These are phyloP conservation scores for Alosa sapidissima DNA, from an alignment of 2,797 vertebrate species.

Conservation along the genomic window DNA sequence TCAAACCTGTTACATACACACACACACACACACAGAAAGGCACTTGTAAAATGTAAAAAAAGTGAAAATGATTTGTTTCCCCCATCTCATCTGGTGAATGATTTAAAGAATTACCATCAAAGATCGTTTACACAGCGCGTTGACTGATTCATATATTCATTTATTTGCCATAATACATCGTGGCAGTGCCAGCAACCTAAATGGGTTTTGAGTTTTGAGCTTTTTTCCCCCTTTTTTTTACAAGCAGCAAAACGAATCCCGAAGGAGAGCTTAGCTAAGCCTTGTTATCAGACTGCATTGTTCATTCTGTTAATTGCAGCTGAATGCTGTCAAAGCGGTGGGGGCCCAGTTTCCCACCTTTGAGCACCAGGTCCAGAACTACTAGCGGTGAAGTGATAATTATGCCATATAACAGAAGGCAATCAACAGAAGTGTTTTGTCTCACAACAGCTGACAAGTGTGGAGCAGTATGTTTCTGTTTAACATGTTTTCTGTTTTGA, in stretches of 20 bases:
- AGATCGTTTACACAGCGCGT: background rate
- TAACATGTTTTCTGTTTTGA: background rate
- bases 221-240: background rate
- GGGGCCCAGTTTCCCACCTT: background rate
- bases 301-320: constrained; percentile 3
- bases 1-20: background rate
- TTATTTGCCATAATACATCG: background rate
- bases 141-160: background rate
- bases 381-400: constrained; percentile 2
- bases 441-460: background rate
- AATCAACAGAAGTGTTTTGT: constrained; percentile 6
- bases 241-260: background rate
- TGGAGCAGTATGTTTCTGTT: background rate
- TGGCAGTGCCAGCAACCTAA: background rate
- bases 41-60: background rate
- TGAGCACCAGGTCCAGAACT: background rate
- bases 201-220: background rate
- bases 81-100: background rate
- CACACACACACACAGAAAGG: background rate
- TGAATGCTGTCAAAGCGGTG: background rate
- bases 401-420: background rate
- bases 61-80: background rate
- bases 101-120: background rate
- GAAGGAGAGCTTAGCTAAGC: background rate
- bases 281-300: background rate